Evolutionary conservation across 37 sponge, comb jelly and placozoan species (phyloP), one percentile per base, ranked within the genome.

Genomic region (Cladorhizidae sp.): DNA sequence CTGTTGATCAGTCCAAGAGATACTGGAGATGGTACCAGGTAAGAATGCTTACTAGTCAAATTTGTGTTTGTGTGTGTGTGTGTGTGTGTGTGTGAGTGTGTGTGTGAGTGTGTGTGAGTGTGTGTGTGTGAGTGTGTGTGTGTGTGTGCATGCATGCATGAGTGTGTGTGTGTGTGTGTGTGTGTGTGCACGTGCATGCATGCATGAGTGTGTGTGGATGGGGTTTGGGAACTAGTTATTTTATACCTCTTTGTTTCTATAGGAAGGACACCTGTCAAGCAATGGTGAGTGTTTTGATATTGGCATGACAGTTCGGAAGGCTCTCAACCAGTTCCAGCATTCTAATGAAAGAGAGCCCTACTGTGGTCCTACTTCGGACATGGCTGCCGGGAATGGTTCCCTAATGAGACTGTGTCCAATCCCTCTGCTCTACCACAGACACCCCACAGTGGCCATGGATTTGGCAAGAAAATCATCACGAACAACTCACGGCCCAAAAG

Each of bases 381-480:
- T 57, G 31, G 91, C 95, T 29, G 87, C 96, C 23, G 96, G 96
- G 26, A 95, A 95, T 78, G 96, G 93, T 6, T 92, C 85, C 40
- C 81, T 95, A 2, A 92, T 92, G 90, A 57, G 96, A 36, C 72
- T 95, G 37, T 85, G 86, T 65, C 88, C 96, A 26, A 85, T 92
- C 11, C 90, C 93, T 0, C 85, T 92, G 36, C 54, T 73, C 78
- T 92, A 72, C 72, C 57, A 71, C 70, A 79, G 57, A 29, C 76
- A 92, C 59, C 93, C 93, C 0, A 33, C 31, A 57, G 82, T 70
- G 57, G 96, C 93, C 51, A 86, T 95, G 78, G 83, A 86, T 51
- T 51, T 85, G 62, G 83, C 87, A 55, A 80, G 38, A 31, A 81
- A 84, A 31, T 86, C 83, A 26, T 86, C 90, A 49, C 52, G 81